These are phyloP conservation scores for Lycophotia porphyrea DNA, from an alignment of 2,888 invertebrate genomes.

Conservation along the genomic window DNA sequence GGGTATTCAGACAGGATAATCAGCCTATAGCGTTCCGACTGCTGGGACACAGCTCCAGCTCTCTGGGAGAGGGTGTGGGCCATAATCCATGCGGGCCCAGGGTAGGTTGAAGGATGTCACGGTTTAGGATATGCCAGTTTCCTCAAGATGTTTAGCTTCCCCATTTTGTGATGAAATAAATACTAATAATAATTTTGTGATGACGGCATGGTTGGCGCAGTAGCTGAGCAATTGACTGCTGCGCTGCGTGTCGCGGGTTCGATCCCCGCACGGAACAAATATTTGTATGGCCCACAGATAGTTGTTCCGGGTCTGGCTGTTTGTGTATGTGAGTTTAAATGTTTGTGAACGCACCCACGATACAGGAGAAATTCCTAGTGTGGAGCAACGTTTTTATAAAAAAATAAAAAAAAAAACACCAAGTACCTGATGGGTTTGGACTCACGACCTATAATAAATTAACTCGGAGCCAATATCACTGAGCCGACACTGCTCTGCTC, in stretches of 20 bases:
- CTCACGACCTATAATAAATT: neutral
- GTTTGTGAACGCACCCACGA: too few relatives aligned
- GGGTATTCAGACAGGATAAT: conserved; percentile 51
- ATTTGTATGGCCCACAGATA: too few relatives aligned
- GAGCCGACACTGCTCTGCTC: neutral
- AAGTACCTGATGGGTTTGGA: neutral
- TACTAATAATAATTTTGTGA: too few relatives aligned
- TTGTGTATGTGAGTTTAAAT: too few relatives aligned
- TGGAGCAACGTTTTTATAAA: too few relatives aligned
- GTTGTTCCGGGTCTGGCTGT: too few relatives aligned
- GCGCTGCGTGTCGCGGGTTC: too few relatives aligned
- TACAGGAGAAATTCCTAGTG: too few relatives aligned
- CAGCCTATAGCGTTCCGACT: neutral
- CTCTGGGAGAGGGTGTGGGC: neutral
- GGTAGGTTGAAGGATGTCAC: neutral
- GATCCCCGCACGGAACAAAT: too few relatives aligned
- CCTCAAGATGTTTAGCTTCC: neutral
- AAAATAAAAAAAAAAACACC: too few relatives aligned
- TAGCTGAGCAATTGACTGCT: too few relatives aligned
- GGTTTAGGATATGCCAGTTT: neutral
- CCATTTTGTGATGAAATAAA: neutral
- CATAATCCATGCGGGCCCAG: neutral
- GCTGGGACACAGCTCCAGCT: neutral
- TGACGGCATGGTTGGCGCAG: too few relatives aligned
- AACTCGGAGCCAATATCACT: neutral